Evolutionary conservation across 1,140 invertebrate species (phyloP), one percentile per base, ranked within the genome.

Genomic region (Lanistes nyassanus): DNA sequence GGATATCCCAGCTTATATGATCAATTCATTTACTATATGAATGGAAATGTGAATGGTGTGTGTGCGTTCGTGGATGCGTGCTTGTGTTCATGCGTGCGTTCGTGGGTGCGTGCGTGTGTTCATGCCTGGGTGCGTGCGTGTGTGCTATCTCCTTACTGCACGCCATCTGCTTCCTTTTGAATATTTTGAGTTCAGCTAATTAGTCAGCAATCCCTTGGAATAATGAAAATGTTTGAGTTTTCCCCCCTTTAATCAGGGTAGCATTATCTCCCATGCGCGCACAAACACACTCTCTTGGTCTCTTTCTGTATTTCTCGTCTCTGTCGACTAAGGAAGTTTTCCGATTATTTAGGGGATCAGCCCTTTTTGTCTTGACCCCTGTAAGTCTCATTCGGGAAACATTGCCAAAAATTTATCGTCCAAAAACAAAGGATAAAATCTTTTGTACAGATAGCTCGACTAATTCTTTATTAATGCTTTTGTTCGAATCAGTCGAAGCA

Each of bases 201-300:
- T 60, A 29, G 56, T 55, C 53, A 55, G 13, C n/a, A 13, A 16
- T 55, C 13, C 53, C 53, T 16, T 55, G 16, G 26, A 21, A 11
- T 1, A 29, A 4, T 26, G n/a, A 62, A 3, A 62, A 13, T 62
- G 13, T 11, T 26, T 62, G 13, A 62, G n/a, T 31, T 62, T 62
- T 21, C 58, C 58, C 26, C 26, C 13, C 58, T 26, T 62, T 26
- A 29, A n/a, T 62, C n/a, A 11, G 13, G 13, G n/a, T 62, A n/a
- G n/a, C 58, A 29, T 31, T 62, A n/a, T 62, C 58, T 62, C 58
- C 34, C 58, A 29, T 31, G n/a, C 58, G n/a, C 58, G n/a, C 58
- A 29, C 58, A 29, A n/a, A 29, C 58, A 29, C 4, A 29, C 58
- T 62, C 58, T 62, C 58, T 62, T 31, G n/a, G n/a, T 62, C 58